Base-by-base conservation (phyloP, 1,140 invertebrate species). In the Eupristina koningsbergeri region DNA sequence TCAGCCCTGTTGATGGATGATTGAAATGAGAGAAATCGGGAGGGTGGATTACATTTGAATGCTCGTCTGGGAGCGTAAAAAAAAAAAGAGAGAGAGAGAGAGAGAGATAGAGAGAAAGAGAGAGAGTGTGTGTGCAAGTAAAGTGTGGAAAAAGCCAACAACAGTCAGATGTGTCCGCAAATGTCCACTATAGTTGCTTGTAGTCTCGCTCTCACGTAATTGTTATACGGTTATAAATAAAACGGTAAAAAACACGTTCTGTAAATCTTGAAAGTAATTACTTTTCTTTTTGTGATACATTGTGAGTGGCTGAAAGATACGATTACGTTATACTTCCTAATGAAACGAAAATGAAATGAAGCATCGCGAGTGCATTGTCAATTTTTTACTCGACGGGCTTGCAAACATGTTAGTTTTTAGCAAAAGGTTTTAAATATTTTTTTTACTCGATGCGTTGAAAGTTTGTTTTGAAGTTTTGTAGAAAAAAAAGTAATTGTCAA, bases 181-280 rank as follows among this genome's bases (percentile, higher is more conserved):
- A 73, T 29, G 29, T 80, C 50, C 47, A 80, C 67, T 67, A 34
- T 76, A 75, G 31, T 80, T 84, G 58, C 61, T 80, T 84, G 75
- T 80, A 58, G 61, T 84, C 83, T 84, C 61, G 78, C 71, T 84
- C 76, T 79, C 77, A 64, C 64, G 34, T 74, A 79, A 73, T 84
- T 80, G 69, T 84, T 84, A 74, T 61, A 61, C 73, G 29, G 29
- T 45, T 77, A 74, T 58, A 45, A 50, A 83, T 53, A 73, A 79
- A 74, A 77, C 26, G 50, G 41, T 2, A 80, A 84, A 80, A 79
- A 53, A 75, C 36, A 69, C 71, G 71, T 84, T 84, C 61, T 84
- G 71, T 84, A 84, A 84, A 84, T 76, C 58, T 80, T 80, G 78
- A 80, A 76, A 84, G 78, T 84, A 84, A 84, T 76, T 83, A 69